Percentiles rank a stretch among this genome's conserved stretches.
phyloP scores from a whole-genome alignment of 2,888 invertebrate genomes.

The Hecatera dysodea region DNA sequence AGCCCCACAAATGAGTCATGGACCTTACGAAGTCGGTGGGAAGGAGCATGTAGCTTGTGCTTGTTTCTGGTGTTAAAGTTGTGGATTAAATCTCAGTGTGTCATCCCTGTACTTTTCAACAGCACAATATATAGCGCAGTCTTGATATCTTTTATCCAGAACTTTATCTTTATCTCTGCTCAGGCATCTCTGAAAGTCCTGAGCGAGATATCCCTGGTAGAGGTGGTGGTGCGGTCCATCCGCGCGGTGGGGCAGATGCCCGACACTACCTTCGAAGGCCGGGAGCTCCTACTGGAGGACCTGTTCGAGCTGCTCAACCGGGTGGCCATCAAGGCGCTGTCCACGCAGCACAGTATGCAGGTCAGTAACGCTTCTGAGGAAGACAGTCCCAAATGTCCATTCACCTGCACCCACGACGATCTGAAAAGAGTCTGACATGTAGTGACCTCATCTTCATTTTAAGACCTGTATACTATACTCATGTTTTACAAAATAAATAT shows the following conservation, averaged over 20 bases:
- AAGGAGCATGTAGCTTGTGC: too few relatives aligned
- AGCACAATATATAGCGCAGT: not conserved
- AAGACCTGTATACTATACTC: too few relatives aligned
- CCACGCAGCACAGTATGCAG: conserved; percentile 79
- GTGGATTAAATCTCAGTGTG: too few relatives aligned
- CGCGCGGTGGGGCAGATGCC: conserved; percentile 73
- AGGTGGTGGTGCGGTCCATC: conserved; percentile 80
- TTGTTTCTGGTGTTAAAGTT: too few relatives aligned
- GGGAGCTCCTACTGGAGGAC: conserved; percentile 79
- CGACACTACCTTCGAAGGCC: conserved; percentile 75
- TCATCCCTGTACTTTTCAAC: not conserved
- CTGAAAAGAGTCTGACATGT: not conserved
- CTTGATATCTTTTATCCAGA: not conserved
- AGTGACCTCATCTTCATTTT: too few relatives aligned
- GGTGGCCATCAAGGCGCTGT: conserved; percentile 79
- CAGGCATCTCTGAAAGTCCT: conserved; percentile 81
- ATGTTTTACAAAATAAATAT: too few relatives aligned
- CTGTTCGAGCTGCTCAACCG: conserved; percentile 78
- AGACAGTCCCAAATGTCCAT: not conserved
- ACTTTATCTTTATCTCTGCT: not conserved
- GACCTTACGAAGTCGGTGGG: too few relatives aligned
- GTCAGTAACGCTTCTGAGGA: conserved; percentile 48
- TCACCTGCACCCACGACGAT: not conserved
- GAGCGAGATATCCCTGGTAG: conserved; percentile 79
- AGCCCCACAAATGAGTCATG: too few relatives aligned